phyloP scores from a whole-genome alignment of 1,140 invertebrate species.

The Euura lappo region DNA sequence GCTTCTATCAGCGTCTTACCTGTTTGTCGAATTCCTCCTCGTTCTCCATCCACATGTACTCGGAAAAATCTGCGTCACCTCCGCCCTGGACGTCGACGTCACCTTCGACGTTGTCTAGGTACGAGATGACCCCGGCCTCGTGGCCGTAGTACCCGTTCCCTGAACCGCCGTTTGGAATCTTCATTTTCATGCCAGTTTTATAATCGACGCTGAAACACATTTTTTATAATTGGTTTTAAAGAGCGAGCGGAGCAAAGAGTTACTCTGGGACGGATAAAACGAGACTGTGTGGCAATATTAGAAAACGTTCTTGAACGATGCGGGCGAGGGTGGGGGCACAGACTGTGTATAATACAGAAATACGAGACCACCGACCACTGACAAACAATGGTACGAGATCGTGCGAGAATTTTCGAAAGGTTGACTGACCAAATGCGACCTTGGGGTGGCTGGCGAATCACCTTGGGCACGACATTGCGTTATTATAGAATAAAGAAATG shows the following conservation, averaged over 20 bases:
- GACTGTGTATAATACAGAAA: conserved; percentile 15
- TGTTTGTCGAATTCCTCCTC: conserved; percentile 89
- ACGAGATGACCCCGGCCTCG: conserved; percentile 58
- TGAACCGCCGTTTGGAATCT: conserved; percentile 61
- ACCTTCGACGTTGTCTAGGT: conserved; percentile 53
- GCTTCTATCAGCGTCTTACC: conserved; percentile 54
- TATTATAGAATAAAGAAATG: too few species aligned
- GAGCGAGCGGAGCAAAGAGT: too few species aligned
- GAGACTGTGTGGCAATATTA: conserved; percentile 13
- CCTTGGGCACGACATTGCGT: conserved; percentile 18
- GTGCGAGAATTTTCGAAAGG: conserved; percentile 21
- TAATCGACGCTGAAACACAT: conserved; percentile 26
- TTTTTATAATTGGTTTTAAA: too few species aligned
- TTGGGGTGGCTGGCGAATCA: conserved; percentile 24
- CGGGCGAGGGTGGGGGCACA: background rate
- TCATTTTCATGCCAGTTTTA: conserved; percentile 62
- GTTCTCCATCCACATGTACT: conserved; percentile 92
- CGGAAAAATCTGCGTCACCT: conserved; percentile 78
- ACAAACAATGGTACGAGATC: background rate
- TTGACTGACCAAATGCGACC: conserved; percentile 31
- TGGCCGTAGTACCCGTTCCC: conserved; percentile 64
- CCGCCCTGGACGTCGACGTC: conserved; percentile 63
- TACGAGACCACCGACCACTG: background rate
- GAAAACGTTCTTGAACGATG: background rate
- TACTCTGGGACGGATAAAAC: background rate